These are phyloP conservation scores for Bradysia coprophila DNA, from an alignment of 1,140 invertebrate genomes.

Conservation along the genomic window DNA sequence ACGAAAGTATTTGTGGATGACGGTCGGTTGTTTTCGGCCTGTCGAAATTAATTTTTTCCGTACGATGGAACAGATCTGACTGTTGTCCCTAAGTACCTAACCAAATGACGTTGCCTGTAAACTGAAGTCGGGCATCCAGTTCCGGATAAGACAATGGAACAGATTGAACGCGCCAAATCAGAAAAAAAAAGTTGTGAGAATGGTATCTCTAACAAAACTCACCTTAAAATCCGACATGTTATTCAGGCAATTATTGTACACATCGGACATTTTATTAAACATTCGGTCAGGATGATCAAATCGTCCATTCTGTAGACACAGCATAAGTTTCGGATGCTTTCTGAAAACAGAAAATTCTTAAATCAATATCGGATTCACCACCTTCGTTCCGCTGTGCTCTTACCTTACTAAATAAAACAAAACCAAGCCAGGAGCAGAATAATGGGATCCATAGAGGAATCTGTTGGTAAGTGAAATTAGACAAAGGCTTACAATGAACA, in stretches of 20 bases:
- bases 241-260: constrained; percentile 67
- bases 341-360: too few relatives aligned
- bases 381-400: too few relatives aligned
- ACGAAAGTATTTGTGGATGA: too few relatives aligned
- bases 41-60: too few relatives aligned
- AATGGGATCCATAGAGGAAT: constrained; percentile 82
- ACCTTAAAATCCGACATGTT: constrained; percentile 81
- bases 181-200: too few relatives aligned
- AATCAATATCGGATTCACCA: too few relatives aligned
- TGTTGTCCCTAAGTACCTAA: too few relatives aligned
- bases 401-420: constrained; percentile 73
- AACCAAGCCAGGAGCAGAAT: constrained; percentile 79
- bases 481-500: background rate
- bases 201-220: constrained; percentile 4
- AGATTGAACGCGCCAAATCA: too few relatives aligned
- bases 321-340: constrained; percentile 68
- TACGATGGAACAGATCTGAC: too few relatives aligned
- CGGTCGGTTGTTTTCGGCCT: too few relatives aligned
- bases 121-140: background rate
- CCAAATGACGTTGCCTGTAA: too few relatives aligned
- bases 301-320: constrained; percentile 80
- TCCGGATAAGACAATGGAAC: too few relatives aligned
- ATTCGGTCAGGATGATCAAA: constrained; percentile 86
- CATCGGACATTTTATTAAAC: constrained; percentile 72
- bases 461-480: background rate